Percentiles rank a stretch among this genome's conserved stretches.
Evolutionary conservation across 2,888 invertebrate genomes (phyloP).

Genomic region (Rhyacophila evoluta): DNA sequence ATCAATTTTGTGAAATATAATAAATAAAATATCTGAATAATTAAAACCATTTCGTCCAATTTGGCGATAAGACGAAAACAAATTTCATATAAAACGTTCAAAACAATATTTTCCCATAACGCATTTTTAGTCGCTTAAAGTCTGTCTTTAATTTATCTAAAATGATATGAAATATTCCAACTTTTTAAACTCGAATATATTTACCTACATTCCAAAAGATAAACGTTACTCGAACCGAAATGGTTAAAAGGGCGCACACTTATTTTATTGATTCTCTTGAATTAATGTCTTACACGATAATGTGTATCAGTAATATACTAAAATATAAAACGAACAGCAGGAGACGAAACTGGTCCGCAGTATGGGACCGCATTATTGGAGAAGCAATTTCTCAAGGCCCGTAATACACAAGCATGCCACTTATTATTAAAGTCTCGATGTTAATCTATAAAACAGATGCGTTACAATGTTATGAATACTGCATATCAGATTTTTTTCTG

Average conservation of each 20-base stretch:
- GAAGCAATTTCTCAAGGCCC: not conserved
- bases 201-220: not conserved
- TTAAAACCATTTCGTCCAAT: not conserved
- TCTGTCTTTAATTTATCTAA: no score
- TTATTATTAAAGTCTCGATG: constrained; percentile 38
- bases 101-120: no score
- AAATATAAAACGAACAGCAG: constrained; percentile 49
- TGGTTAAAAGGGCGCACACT: constrained; percentile 49
- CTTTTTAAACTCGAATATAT: not conserved
- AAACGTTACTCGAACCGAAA: constrained; percentile 1
- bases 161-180: not conserved
- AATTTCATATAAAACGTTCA: no score
- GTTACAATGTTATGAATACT: constrained; percentile 13
- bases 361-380: constrained; percentile 2
- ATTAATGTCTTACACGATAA: constrained; percentile 53
- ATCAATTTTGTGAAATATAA: no score
- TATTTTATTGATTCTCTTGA: constrained; percentile 50
- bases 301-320: constrained; percentile 47
- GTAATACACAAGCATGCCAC: not conserved
- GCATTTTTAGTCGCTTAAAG: no score
- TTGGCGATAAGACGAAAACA: no score
- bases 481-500: not conserved
- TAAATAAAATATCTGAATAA: no score
- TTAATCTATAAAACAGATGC: constrained; percentile 53
- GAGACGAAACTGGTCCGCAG: constrained; percentile 42